Evolutionary conservation across 2,113 vertebrate genomes (phyloP).

Genomic region (Elgaria multicarinata): DNA sequence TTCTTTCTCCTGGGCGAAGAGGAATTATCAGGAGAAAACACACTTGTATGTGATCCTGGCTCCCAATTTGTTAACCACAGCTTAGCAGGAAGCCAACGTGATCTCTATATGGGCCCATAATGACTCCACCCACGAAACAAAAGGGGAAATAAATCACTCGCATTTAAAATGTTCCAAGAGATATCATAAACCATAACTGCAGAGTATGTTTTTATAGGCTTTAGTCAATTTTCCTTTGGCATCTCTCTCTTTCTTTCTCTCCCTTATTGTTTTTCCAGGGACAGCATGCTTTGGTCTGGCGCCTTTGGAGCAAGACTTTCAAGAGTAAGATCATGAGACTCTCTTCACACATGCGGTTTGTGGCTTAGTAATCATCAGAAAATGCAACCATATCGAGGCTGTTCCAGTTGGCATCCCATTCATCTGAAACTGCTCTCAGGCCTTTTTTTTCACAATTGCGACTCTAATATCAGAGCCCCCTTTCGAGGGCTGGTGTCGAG

Average conservation of each 20-base stretch:
- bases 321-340: not conserved
- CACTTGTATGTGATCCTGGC: not conserved
- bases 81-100: not conserved
- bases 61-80: not conserved
- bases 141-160: conserved; percentile 33
- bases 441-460: not conserved
- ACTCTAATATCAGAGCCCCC: not conserved
- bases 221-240: conserved; percentile 55
- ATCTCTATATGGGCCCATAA: not conserved
- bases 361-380: not conserved
- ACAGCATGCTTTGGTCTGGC: not conserved
- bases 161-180: conserved; percentile 43
- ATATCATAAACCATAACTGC: conserved; percentile 59
- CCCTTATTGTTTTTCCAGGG: conserved; percentile 57
- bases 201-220: conserved; percentile 62
- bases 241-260: conserved; percentile 58
- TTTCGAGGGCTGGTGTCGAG: too few species aligned
- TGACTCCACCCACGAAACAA: conserved; percentile 25
- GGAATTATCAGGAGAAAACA: not conserved
- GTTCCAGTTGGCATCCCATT: not conserved
- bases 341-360: not conserved
- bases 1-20: not conserved
- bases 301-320: not conserved
- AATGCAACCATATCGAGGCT: not conserved
- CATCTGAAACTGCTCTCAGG: not conserved